Evolutionary conservation across 2,888 invertebrate genomes (phyloP).

Genomic region (Machimus rusticus): DNA sequence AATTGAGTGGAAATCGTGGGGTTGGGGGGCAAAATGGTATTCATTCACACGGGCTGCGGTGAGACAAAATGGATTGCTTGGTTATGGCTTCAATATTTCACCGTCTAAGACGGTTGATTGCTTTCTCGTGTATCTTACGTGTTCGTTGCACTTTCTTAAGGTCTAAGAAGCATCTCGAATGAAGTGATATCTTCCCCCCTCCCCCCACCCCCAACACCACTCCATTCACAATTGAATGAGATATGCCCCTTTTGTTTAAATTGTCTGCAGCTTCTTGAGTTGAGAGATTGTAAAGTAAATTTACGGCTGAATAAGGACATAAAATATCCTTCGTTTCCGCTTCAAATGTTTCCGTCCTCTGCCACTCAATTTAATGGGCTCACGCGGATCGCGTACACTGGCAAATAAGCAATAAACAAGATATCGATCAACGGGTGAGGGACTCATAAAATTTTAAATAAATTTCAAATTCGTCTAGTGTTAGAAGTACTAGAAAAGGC

Average conservation of each 20-base stretch:
- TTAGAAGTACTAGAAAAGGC: neutral
- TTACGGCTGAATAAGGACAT: neutral
- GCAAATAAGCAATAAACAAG: slow-evolving; percentile 15
- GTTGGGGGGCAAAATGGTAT: neutral
- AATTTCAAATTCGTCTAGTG: neutral
- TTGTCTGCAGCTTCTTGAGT: neutral
- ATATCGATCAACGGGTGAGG: neutral
- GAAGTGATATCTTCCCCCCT: neutral
- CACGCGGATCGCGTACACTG: neutral
- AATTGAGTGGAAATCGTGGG: slow-evolving; percentile 17
- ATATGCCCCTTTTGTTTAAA: neutral
- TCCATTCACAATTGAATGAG: neutral
- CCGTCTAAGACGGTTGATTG: neutral
- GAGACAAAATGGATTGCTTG: neutral
- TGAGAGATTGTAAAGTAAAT: neutral
- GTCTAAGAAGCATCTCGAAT: neutral
- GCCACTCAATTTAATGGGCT: neutral
- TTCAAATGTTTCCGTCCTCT: neutral
- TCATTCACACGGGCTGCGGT: neutral
- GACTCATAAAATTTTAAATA: slow-evolving; percentile 3
- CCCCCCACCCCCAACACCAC: neutral
- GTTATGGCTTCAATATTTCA: neutral
- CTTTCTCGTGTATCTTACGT: neutral
- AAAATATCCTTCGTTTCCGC: neutral
- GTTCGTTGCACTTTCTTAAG: neutral